Percentiles rank a stretch among this genome's conserved stretches.
Evolutionary conservation across 2,888 invertebrate species (phyloP).

Genomic region (Acronicta leporina): DNA sequence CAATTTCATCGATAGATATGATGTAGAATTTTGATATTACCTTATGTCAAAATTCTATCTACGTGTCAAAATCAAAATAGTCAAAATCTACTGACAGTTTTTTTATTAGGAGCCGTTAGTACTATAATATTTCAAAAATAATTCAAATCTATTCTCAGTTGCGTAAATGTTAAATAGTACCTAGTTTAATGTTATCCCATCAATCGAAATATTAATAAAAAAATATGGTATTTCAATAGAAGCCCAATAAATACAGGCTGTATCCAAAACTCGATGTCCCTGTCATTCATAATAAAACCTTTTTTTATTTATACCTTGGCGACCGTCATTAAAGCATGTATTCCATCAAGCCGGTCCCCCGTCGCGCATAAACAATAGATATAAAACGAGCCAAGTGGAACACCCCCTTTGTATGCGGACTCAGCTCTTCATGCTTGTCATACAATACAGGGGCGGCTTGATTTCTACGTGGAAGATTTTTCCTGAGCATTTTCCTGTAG

Average conservation of each 20-base stretch:
- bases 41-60: too few relatives aligned
- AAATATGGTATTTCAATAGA: conserved; percentile 16
- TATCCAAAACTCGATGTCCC: conserved; percentile 46
- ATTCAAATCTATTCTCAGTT: too few relatives aligned
- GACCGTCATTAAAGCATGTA: conserved; percentile 64
- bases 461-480: conserved; percentile 40
- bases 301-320: conserved; percentile 58
- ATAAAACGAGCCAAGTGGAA: conserved; percentile 86
- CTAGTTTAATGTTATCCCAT: neutral
- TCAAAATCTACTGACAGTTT: too few relatives aligned
- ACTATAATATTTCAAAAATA: too few relatives aligned
- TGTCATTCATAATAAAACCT: conserved; percentile 57
- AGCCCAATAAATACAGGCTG: conserved; percentile 28
- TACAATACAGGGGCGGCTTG: conserved; percentile 71
- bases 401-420: conserved; percentile 83
- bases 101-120: too few relatives aligned
- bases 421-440: conserved; percentile 81
- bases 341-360: conserved; percentile 77
- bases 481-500: conserved; percentile 41
- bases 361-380: conserved; percentile 84
- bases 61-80: too few relatives aligned
- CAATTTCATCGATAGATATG: too few relatives aligned
- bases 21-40: too few relatives aligned
- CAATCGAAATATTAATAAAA: neutral
- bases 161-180: too few relatives aligned